Evolutionary conservation across 2,113 vertebrate species (phyloP), one percentile per base, ranked within the genome.

Genomic region (Actenoides lindsayi): DNA sequence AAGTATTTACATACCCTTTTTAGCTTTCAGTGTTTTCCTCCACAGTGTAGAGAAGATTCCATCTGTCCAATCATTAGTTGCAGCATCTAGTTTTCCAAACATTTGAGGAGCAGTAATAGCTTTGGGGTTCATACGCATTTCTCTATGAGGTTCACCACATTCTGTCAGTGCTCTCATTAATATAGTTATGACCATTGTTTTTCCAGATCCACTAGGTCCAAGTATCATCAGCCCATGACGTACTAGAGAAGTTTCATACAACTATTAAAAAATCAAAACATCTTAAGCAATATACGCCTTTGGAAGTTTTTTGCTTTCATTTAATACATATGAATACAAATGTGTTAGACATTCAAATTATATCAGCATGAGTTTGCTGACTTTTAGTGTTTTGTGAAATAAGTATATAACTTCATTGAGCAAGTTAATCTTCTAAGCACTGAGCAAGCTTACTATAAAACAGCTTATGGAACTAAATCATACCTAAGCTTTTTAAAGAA

Each of bases 41-140:
- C 98, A 98, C 41, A 98, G 95, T 21, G 98, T 98, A 60, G 98
- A 98, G 90, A 98, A 98, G 64, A 98, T 98, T 42, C 98, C 98
- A 89, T 98, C 98, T 63, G 98, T 98, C 98, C 98, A 98, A 87
- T 98, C 98, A 67, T 98, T 98, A 59, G 98, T 98, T 60, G 98
- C 98, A n/a, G 98, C 97, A 91, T 98, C 98, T 51, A 98, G 93
- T 63, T 95, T 96, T 83, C 98, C 98, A 97, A 98, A 98, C 98
- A 98, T 98, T 4, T 98, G 98, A 56, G 98, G 94, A 13, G 98
- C 98, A 18, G 98, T 98, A 30, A 98, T 98, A 30, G 98, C 98
- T 93, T 98, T 98, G 16, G 98, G 98, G 65, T 98, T 98, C 98
- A 98, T 98, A 6, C 98, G 94, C 97, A 98, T 98, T 90, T 98